Evolutionary conservation across 2,797 vertebrate species (phyloP).

Genomic region (Clarias laeviceps): DNA sequence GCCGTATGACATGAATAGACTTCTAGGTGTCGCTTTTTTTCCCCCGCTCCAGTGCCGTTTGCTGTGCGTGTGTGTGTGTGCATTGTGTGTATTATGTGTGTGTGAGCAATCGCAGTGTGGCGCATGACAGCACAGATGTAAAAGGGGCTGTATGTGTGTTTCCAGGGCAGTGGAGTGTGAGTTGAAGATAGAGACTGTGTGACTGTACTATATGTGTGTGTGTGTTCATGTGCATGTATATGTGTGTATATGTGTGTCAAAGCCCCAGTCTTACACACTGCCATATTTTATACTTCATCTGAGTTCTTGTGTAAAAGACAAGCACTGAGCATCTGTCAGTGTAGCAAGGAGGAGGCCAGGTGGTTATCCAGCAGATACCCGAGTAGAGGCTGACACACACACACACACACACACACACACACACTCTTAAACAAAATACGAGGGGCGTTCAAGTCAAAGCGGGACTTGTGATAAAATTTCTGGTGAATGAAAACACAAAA

Average conservation of each 20-base stretch:
- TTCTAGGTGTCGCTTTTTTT: constrained; percentile 65
- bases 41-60: constrained; percentile 55
- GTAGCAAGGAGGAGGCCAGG: constrained; percentile 7
- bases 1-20: constrained; percentile 79
- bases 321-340: constrained; percentile 41
- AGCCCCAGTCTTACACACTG: constrained; percentile 8
- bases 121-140: constrained; percentile 63
- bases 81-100: constrained; percentile 18
- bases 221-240: constrained; percentile 15
- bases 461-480: no score
- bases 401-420: constrained; percentile 15
- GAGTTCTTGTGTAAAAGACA: constrained; percentile 46
- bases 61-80: constrained; percentile 12
- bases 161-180: constrained; percentile 37
- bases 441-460: no score
- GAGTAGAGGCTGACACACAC: not conserved
- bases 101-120: constrained; percentile 32
- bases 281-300: constrained; percentile 60
- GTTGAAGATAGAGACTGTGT: constrained; percentile 33
- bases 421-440: constrained; percentile 54
- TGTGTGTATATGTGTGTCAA: constrained; percentile 8
- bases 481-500: no score
- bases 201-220: constrained; percentile 20
- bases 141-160: constrained; percentile 52
- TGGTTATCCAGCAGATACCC: constrained; percentile 28